phyloP scores from a whole-genome alignment of 2,113 vertebrate genomes.

The Chiloscyllium plagiosum region DNA sequence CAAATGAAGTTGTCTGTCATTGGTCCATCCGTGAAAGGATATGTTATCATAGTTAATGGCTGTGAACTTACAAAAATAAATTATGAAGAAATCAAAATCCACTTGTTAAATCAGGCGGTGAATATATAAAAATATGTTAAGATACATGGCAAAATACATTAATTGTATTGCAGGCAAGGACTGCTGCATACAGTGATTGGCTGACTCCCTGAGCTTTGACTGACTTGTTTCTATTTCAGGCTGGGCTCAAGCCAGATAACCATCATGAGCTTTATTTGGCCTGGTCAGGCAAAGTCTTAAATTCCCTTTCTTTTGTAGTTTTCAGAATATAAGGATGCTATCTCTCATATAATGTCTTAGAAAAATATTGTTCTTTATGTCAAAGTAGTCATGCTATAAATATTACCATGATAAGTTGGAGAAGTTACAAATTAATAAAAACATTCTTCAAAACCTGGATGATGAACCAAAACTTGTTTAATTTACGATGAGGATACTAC shows the following conservation, averaged over 20 bases:
- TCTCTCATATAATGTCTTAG: neutral
- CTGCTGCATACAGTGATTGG: neutral
- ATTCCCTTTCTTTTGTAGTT: neutral
- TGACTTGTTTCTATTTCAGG: neutral
- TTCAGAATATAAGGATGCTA: neutral
- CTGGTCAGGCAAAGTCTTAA: neutral
- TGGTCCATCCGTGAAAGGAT: neutral
- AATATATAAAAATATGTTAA: neutral
- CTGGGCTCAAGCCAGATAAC: neutral
- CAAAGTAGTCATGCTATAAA: neutral
- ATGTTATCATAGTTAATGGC: neutral
- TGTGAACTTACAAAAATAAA: neutral
- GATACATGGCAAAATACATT: neutral
- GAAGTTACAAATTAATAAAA: conserved; percentile 18
- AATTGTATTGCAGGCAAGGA: neutral
- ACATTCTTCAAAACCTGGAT: neutral
- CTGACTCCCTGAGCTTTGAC: neutral
- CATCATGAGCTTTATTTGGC: neutral
- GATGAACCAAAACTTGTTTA: neutral
- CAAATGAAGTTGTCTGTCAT: neutral
- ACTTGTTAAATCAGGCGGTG: neutral
- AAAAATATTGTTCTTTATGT: neutral
- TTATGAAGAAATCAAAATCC: conserved; percentile 7
- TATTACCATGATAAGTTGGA: neutral
- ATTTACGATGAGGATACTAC: neutral